Percentiles rank a stretch among this genome's conserved stretches.
Evolutionary conservation across 2,888 invertebrate species (phyloP).

Genomic region (Idaea dimidiata): DNA sequence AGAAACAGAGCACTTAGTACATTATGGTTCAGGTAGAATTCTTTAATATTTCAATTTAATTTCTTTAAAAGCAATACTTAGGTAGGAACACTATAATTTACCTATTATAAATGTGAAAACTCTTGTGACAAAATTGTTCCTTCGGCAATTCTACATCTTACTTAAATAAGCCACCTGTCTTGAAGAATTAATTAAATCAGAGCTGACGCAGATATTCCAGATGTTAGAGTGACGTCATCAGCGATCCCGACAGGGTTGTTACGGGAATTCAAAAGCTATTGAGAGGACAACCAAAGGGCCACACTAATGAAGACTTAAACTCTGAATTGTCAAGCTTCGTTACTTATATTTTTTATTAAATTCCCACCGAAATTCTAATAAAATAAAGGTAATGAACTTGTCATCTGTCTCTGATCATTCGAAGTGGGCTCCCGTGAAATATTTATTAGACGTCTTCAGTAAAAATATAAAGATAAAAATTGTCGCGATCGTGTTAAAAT

Average conservation of each 20-base stretch:
- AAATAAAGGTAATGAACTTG: conserved; percentile 1
- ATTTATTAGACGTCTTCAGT: not conserved
- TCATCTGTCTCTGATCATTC: not conserved
- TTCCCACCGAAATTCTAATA: not conserved
- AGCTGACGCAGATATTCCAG: conserved; percentile 30
- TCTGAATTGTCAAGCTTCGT: not conserved
- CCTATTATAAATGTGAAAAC: too few species aligned
- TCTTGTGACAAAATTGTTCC: too few species aligned
- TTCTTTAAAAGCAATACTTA: too few species aligned
- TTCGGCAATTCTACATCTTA: not conserved
- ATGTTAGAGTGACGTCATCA: conserved; percentile 33
- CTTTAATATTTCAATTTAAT: not conserved
- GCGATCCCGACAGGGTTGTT: conserved; percentile 25
- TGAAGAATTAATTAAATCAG: conserved; percentile 28
- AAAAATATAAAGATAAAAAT: not conserved
- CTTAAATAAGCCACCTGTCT: not conserved
- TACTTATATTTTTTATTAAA: not conserved
- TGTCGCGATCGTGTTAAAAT: not conserved
- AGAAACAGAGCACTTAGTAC: not conserved
- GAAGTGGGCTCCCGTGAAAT: not conserved
- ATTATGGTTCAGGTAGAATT: not conserved
- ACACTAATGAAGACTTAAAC: conserved; percentile 25
- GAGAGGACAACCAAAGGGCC: conserved; percentile 34
- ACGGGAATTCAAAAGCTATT: conserved; percentile 33
- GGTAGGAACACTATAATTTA: not conserved